Evolutionary conservation across 2,113 vertebrate species (phyloP).

Genomic region (Caretta caretta): DNA sequence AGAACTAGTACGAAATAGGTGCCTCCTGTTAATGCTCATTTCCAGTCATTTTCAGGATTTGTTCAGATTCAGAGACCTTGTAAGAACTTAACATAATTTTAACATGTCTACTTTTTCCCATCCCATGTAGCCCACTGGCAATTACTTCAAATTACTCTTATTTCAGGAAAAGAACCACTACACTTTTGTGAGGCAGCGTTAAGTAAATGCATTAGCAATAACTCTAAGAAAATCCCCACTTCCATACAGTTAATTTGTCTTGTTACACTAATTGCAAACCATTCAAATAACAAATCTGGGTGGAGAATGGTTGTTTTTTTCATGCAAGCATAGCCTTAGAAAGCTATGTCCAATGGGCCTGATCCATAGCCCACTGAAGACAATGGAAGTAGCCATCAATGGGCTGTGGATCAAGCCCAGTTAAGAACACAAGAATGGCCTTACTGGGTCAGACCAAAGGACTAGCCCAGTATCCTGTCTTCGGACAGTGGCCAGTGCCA

Average conservation of each 20-base stretch:
- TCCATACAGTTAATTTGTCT: conserved; percentile 65
- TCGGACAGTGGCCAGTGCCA: no score
- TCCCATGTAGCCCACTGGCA: neutral
- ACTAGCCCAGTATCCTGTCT: no score
- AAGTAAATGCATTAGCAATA: conserved; percentile 45
- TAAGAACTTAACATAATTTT: neutral
- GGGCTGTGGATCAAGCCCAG: neutral
- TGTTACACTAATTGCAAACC: conserved; percentile 65
- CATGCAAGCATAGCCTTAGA: neutral
- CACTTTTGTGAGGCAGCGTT: conserved; percentile 40
- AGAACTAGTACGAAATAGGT: neutral
- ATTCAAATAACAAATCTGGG: conserved; percentile 42
- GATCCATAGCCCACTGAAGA: neutral
- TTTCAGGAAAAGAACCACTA: conserved; percentile 10
- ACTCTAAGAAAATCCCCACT: conserved; percentile 20
- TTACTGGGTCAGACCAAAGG: no score
- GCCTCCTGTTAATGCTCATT: neutral
- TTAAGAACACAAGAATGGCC: neutral
- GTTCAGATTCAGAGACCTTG: conserved; percentile 43
- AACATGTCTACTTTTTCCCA: conserved; percentile 21
- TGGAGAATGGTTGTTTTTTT: neutral
- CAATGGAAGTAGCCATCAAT: neutral
- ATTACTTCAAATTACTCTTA: neutral
- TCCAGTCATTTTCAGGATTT: conserved; percentile 33
- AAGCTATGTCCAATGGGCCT: rapidly evolving